Conservation (phyloP, 64 coral and sea anemone species). For the Catalaphyllia jardinei region DNA sequence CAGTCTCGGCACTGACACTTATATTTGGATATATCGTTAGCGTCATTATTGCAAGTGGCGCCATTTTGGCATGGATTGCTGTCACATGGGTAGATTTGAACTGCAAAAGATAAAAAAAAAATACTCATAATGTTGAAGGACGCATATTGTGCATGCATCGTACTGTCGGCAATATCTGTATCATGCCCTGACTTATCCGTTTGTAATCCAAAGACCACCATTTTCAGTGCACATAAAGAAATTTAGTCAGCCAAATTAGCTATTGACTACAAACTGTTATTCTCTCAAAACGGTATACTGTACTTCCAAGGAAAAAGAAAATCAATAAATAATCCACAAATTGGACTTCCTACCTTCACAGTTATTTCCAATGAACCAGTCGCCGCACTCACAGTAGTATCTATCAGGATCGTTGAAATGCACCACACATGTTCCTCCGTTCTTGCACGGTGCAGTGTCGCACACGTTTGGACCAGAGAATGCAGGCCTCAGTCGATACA, state of each 20-base stretch:
- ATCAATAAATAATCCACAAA: neutral
- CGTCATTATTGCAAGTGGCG: neutral
- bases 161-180: no score
- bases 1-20: neutral
- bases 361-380: neutral
- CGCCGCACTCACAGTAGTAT: slow-evolving; percentile 17
- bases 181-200: no score
- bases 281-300: no score
- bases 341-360: neutral
- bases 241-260: no score
- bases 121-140: neutral
- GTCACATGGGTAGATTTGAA: slow-evolving; percentile 18
- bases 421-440: slow-evolving; percentile 8
- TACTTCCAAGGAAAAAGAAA: no score
- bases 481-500: slow-evolving; percentile 16
- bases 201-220: no score
- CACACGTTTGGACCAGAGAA: slow-evolving; percentile 9
- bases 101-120: neutral
- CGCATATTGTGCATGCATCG: no score
- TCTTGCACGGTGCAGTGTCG: slow-evolving; percentile 9
- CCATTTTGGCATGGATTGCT: slow-evolving; percentile 2
- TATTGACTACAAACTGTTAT: no score
- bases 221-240: no score
- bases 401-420: slow-evolving; percentile 12
- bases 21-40: neutral